Evolutionary conservation across 2,888 invertebrate species (phyloP).

Genomic region (Tenthredo distinguenda): DNA sequence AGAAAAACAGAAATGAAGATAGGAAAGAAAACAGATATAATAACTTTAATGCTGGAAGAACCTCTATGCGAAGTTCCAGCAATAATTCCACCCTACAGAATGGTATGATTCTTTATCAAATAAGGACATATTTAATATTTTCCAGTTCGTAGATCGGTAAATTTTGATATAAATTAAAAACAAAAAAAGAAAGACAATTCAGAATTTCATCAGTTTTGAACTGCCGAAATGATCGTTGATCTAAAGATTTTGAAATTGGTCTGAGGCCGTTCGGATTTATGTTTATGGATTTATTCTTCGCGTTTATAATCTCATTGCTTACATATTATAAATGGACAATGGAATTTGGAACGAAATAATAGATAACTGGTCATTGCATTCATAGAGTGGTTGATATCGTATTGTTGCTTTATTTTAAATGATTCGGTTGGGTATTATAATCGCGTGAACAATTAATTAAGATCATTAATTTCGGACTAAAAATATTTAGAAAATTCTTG

Average conservation of each 20-base stretch:
- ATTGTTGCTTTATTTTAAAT: not conserved
- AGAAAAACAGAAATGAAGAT: not conserved
- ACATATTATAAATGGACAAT: not conserved
- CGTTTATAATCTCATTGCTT: not conserved
- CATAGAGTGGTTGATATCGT: not conserved
- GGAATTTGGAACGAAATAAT: not conserved
- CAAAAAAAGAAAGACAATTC: not conserved
- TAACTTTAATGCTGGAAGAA: slow-evolving; percentile 24
- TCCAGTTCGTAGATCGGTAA: not conserved
- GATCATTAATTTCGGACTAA: not conserved
- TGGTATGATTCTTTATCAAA: slow-evolving; percentile 1
- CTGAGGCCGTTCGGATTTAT: not conserved
- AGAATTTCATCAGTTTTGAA: not conserved
- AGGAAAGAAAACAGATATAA: not conserved
- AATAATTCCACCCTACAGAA: not conserved
- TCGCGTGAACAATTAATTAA: not conserved
- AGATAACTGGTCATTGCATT: not conserved
- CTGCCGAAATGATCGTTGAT: not conserved
- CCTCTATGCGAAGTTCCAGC: not conserved
- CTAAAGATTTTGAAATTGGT: not conserved
- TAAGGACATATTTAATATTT: too few relatives aligned
- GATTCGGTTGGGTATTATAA: not conserved
- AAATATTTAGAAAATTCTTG: slow-evolving; percentile 25
- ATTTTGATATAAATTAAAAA: not conserved
- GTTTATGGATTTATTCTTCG: not conserved